phyloP scores from a whole-genome alignment of 2,113 vertebrate species.

The Passer domesticus region DNA sequence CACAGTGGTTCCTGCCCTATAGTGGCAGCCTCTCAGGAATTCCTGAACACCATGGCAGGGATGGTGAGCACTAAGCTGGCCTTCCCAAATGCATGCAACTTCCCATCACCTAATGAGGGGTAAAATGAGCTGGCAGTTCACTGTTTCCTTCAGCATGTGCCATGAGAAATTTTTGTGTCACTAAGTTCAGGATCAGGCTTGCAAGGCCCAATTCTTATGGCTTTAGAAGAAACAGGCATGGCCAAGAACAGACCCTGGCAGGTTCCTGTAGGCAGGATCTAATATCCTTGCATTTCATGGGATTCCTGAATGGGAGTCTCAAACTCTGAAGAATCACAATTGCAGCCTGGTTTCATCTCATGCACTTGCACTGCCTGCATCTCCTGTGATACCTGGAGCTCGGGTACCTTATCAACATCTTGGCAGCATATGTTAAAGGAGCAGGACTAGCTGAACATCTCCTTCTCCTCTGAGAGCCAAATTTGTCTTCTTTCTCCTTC shows the following conservation, averaged over 20 bases:
- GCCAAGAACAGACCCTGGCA: constrained; percentile 13
- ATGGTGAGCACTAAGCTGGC: not conserved
- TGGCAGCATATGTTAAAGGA: not conserved
- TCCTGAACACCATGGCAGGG: not conserved
- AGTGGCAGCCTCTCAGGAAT: not conserved
- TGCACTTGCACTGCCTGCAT: not conserved
- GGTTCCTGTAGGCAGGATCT: not conserved
- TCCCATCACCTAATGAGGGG: not conserved
- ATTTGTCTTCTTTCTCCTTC: not conserved
- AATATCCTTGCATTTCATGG: not conserved
- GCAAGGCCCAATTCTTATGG: not conserved
- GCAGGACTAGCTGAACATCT: not conserved
- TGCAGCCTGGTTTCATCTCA: not conserved
- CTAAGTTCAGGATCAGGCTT: constrained; percentile 34
- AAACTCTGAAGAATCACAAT: constrained; percentile 12
- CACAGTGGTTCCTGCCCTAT: not conserved
- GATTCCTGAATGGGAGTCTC: not conserved
- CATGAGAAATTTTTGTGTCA: not conserved
- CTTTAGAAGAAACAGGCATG: constrained; percentile 41
- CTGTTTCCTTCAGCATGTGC: not conserved
- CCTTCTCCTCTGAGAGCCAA: not conserved
- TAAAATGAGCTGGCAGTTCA: not conserved
- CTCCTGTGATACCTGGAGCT: not conserved
- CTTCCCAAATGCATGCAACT: not conserved
- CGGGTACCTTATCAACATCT: not conserved